phyloP scores from a whole-genome alignment of 2,797 vertebrate species.

The Eleutherodactylus coqui region DNA sequence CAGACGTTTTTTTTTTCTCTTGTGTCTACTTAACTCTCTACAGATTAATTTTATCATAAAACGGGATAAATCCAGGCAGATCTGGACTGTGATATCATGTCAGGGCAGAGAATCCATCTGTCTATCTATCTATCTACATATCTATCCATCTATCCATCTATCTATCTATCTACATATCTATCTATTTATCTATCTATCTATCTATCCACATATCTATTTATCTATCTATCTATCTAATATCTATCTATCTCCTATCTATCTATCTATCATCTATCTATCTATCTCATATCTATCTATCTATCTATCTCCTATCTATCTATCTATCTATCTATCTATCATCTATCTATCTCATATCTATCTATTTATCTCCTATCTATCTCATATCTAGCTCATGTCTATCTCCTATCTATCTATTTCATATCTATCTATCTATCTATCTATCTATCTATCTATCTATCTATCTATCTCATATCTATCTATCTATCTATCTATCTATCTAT shows the following conservation, averaged over 20 bases:
- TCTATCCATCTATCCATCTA: neutral
- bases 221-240: too few species aligned
- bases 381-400: too few species aligned
- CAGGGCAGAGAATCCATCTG: neutral
- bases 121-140: neutral
- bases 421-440: neutral
- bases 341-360: neutral
- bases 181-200: slow-evolving; percentile 1
- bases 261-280: slow-evolving; percentile 4
- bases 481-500: neutral
- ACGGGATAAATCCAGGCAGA: neutral
- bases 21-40: neutral
- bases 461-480: neutral
- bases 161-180: neutral
- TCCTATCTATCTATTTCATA: slow-evolving; percentile 5
- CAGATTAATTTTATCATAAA: slow-evolving; percentile 13
- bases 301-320: neutral
- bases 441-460: neutral
- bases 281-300: neutral
- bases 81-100: neutral
- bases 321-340: too few species aligned
- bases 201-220: neutral
- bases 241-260: neutral
- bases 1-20: slow-evolving; percentile 7
- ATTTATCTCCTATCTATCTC: neutral